These are phyloP conservation scores for Amaurobius ferox DNA, from an alignment of 2,888 invertebrate genomes.

Conservation along the genomic window DNA sequence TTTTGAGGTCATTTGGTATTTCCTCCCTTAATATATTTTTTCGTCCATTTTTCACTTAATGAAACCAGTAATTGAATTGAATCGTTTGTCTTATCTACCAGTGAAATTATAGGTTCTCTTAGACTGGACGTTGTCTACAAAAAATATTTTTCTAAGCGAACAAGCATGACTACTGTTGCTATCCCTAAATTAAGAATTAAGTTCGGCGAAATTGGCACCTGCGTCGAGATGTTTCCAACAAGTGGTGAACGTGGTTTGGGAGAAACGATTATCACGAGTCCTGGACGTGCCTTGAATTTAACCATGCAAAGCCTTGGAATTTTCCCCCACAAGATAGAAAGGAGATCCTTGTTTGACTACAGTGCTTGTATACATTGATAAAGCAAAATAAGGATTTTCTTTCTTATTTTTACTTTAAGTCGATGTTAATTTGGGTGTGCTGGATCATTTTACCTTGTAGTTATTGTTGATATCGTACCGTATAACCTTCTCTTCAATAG, in stretches of 20 bases:
- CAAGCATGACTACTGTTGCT: neutral
- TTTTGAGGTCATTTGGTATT: too few relatives aligned
- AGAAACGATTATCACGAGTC: conserved; percentile 30
- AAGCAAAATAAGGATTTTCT: too few relatives aligned
- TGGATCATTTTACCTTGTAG: too few relatives aligned
- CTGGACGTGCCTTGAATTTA: conserved; percentile 45
- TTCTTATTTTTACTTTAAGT: too few relatives aligned
- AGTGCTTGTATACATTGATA: too few relatives aligned
- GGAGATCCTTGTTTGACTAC: neutral
- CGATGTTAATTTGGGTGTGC: too few relatives aligned
- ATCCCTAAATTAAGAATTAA: neutral
- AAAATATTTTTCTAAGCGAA: neutral
- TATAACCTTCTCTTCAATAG: too few relatives aligned
- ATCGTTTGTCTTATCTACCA: neutral
- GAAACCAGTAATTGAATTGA: neutral
- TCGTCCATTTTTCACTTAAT: too few relatives aligned
- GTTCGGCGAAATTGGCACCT: neutral
- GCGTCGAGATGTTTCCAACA: neutral
- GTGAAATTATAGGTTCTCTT: neutral
- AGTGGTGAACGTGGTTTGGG: neutral
- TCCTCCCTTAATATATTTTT: too few relatives aligned
- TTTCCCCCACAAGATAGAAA: neutral
- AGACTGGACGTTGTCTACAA: neutral
- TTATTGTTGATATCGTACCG: too few relatives aligned
- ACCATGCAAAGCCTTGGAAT: conserved; percentile 18